Base-by-base conservation (phyloP, 2,113 vertebrate species). In the Ornithorhynchus anatinus region DNA sequence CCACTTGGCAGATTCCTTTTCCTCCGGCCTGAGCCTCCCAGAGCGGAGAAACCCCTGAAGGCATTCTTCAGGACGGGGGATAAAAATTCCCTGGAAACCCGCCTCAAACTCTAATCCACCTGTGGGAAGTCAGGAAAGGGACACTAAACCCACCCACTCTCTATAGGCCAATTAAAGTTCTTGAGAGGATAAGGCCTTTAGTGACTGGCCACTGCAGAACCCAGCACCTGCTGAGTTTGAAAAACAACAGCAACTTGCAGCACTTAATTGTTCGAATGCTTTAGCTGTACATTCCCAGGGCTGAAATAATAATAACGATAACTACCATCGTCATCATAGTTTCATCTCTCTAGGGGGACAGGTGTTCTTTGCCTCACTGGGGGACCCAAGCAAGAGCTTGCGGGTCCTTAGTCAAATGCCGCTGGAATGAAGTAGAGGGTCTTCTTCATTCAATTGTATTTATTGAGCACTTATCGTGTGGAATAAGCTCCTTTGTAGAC, bases 31-130 rank as follows among this genome's bases (percentile, higher is more conserved):
- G 71, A 76, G 82, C 84, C 82, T 90, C 64, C 73, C 74, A 86
- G 50, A 59, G 75, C 15, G 17, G 6, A 2, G 39, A 45, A 89
- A 87, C 79, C 86, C 81, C 84, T 85, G 40, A 59, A 72, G 58
- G 86, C 91, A 92, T 91, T 92, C 90, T 81, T 58, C 72, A 87
- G 72, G 63, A 56, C 86, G 75, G 81, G 35, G 70, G 73, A 84
- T 35, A 87, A 88, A 91, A 72, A 86, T 23, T 59, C 75, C 37
- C 59, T 61, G n/a, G 77, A 81, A 89, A 77, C 31, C 78, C 84
- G 81, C 73, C 40, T 77, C 63, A 69, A 82, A 68, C 58, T 89
- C 39, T 19, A 78, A 70, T 56, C 67, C 62, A 61, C 92, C 92
- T 92, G 88, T 89, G 38, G 72, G 84, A 50, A 60, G 44, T 66